A percentile compares a stretch with the other conserved stretches of the same genome.
phyloP scores from a whole-genome alignment of 2,797 vertebrate genomes.

The Pangasius sanitwongsei region DNA sequence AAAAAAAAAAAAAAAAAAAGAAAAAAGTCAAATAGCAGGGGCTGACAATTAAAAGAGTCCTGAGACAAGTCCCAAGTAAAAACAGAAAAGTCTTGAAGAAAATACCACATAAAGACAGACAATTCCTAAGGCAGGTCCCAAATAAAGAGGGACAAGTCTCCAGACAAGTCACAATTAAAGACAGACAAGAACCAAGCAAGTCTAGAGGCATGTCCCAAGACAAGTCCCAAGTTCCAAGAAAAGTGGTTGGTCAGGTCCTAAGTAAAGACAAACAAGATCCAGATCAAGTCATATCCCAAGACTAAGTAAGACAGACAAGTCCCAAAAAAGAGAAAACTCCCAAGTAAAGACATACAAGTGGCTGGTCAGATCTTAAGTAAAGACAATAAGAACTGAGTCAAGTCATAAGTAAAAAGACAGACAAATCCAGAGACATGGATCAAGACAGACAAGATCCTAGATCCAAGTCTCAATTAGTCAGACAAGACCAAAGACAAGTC shows the following conservation, averaged over 20 bases:
- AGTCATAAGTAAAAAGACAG: not conserved
- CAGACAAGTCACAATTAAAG: not conserved
- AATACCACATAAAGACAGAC: not conserved
- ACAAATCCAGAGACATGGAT: not conserved
- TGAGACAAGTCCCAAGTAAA: not conserved
- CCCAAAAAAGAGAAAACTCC: not conserved
- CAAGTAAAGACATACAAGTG: not conserved
- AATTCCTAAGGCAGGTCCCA: not conserved
- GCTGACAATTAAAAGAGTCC: not conserved
- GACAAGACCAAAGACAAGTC: not conserved
- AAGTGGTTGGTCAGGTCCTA: not conserved
- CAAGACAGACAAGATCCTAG: not conserved
- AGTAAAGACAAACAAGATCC: not conserved
- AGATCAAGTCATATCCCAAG: not conserved
- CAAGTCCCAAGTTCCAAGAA: not conserved
- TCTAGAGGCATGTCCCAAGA: not conserved
- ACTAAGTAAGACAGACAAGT: not conserved
- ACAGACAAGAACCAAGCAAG: not conserved
- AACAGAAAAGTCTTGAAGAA: too few species aligned
- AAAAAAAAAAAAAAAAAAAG: not conserved
- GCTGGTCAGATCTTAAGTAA: not conserved
- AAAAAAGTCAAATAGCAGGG: not conserved
- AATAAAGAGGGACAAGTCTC: not conserved
- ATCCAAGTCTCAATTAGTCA: not conserved
- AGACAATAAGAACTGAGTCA: not conserved